Percentiles rank a stretch among this genome's conserved stretches.
Conservation (phyloP, 2,797 vertebrate genomes). For the Tiaroga cobitis region DNA sequence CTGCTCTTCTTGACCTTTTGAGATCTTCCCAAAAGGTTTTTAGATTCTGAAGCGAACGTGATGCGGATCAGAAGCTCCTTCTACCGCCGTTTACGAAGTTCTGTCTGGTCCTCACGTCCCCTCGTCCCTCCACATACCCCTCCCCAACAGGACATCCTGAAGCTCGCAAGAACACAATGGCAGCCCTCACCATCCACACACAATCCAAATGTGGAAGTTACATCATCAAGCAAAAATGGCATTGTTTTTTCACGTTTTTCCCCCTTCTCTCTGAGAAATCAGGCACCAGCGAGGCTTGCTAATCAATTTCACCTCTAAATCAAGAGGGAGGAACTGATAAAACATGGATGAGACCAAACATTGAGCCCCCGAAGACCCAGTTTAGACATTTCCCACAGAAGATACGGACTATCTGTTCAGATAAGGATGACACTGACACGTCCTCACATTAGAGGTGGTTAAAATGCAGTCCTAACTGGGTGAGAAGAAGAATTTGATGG, state of each 20-base stretch:
- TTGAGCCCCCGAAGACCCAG: not conserved
- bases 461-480: conserved; percentile 32
- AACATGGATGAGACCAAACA: conserved; percentile 44
- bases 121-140: conserved; percentile 63
- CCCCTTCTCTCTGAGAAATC: conserved; percentile 67
- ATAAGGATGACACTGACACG: conserved; percentile 48
- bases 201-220: conserved; percentile 79
- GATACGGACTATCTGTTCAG: conserved; percentile 43
- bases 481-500: conserved; percentile 4
- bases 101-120: conserved; percentile 73
- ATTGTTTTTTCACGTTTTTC: conserved; percentile 71
- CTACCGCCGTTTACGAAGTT: conserved; percentile 36
- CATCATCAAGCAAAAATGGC: conserved; percentile 81
- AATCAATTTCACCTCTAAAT: conserved; percentile 47
- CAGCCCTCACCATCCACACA: conserved; percentile 76
- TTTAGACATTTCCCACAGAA: conserved; percentile 47
- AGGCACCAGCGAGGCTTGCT: conserved; percentile 29
- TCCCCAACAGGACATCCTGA: conserved; percentile 96
- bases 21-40: not conserved
- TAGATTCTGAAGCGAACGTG: not conserved
- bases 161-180: conserved; percentile 93
- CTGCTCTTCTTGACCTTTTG: not conserved
- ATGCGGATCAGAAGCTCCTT: not conserved
- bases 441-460: conserved; percentile 45
- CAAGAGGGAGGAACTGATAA: conserved; percentile 45